Base-by-base conservation (phyloP, 2,113 vertebrate species). In the Proterorhinus semilunaris region DNA sequence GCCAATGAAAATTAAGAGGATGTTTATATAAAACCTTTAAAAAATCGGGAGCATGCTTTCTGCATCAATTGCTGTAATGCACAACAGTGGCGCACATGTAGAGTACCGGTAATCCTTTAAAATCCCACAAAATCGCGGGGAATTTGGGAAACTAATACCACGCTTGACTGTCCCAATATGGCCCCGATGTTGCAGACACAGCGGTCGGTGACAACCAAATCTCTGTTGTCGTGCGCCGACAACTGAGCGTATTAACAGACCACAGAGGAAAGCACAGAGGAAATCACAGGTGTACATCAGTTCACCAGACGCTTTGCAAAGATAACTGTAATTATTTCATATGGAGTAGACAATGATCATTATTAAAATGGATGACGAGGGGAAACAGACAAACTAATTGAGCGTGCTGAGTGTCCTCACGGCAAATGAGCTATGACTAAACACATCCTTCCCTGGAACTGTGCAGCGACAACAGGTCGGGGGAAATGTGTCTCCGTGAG, bases 371-470 rank as follows among this genome's bases (percentile, higher is more conserved):
- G 77, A 76, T 79, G 84, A 82, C 85, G 27, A 79, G 79, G 49
- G 62, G 85, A 88, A 88, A 80, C 72, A 82, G 75, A 86, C 75
- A 66, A 74, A 77, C 83, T 88, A 90, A 91, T 84, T 87, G 75
- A 82, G 78, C 76, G 10, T 76, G 83, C 76, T 83, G 69, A 86
- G 86, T 85, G 76, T 89, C 76, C 83, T 87, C 68, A 82, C 72
- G 83, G 66, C 82, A 89, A 91, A 91, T 90, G 82, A 88, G 82
- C 74, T 84, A 81, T 83, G 86, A 90, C 87, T 89, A 89, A 89
- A 89, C 66, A 74, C 77, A 78, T 88, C 85, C 81, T 79, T 87
- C 85, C 81, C 78, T 77, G 72, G 74, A 85, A 87, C 87, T 77
- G 79, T 72, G 67, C 82, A 71, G 72, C 75, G 45, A 62, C 49